Base-by-base conservation (phyloP, 2,888 invertebrate genomes). In the Diplolepis rosae region DNA sequence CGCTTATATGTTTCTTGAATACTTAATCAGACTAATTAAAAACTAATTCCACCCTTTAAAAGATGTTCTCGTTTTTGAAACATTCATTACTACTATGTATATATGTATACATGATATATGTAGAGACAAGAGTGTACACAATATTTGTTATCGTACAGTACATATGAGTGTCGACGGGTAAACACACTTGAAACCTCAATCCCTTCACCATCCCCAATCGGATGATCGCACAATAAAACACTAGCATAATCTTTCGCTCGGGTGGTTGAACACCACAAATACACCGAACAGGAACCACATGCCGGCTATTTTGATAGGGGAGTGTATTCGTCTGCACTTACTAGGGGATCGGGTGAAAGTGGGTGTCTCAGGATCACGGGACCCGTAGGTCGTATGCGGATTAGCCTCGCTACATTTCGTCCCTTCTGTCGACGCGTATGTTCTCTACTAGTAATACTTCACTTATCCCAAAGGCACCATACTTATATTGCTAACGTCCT, bases 341-440 rank as follows among this genome's bases (percentile, higher is more conserved):
- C 74, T 24, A 24, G 77, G 74, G 74, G 73, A 68, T 71, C 73
- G 73, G 75, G 69, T 73, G 73, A 74, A 74, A 70, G 54, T 66
- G 73, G 68, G 27, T 61, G 35, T 61, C 61, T 39, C 61, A 61
- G n/a, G 22, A 61, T 61, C 71, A 66, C 69, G 69, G 54, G 67
- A 66, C 75, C 76, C 68, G 66, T 70, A 73, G 77, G 72, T 77
- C 77, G 71, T 75, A 73, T 80, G 83, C 74, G 86, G 87, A 87
- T 88, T 87, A 88, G 87, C 83, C 78, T 83, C 86, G 87, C 86
- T 87, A 87, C 88, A 87, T 88, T 88, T 87, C 82, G 82, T 81
- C 87, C 88, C 87, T 88, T 87, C 83, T 87, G 87, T 85, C 86
- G 82, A 79, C 83, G 85, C 86, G 87, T 87, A 87, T 86, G 86